phyloP scores from a whole-genome alignment of 2,888 invertebrate species.

The Odontocerum albicorne region DNA sequence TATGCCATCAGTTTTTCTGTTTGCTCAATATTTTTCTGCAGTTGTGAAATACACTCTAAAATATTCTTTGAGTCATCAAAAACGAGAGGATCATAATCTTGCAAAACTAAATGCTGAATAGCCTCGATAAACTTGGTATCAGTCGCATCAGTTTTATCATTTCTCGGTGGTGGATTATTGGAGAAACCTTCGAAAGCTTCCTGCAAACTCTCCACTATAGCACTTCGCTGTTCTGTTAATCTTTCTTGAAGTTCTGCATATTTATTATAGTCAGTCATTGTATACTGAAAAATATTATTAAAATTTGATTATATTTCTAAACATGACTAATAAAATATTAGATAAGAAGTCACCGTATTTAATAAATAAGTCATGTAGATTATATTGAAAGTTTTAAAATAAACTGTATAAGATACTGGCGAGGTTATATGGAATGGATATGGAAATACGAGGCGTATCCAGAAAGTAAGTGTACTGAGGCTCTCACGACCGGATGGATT shows the following conservation, averaged over 20 bases:
- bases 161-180: constrained; percentile 45
- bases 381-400: too few relatives aligned
- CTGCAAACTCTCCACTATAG: constrained; percentile 27
- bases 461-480: too few relatives aligned
- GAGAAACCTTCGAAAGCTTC: constrained; percentile 44
- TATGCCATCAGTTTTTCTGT: constrained; percentile 47
- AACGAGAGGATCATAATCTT: constrained; percentile 28
- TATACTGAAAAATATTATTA: too few relatives aligned
- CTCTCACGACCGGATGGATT: too few relatives aligned
- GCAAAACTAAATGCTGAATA: constrained; percentile 16
- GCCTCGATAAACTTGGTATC: constrained; percentile 19
- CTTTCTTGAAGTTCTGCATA: constrained; percentile 16
- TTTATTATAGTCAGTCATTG: not conserved
- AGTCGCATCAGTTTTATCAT: constrained; percentile 34
- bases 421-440: too few relatives aligned
- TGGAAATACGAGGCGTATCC: too few relatives aligned
- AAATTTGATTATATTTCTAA: too few relatives aligned
- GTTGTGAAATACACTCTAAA: constrained; percentile 18
- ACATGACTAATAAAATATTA: too few relatives aligned
- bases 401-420: too few relatives aligned
- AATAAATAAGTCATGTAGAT: too few relatives aligned
- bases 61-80: constrained; percentile 27
- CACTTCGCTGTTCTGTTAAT: constrained; percentile 18
- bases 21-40: constrained; percentile 45
- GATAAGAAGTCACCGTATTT: too few relatives aligned